phyloP scores from a whole-genome alignment of 2,113 vertebrate genomes.

The Pao palembangensis region DNA sequence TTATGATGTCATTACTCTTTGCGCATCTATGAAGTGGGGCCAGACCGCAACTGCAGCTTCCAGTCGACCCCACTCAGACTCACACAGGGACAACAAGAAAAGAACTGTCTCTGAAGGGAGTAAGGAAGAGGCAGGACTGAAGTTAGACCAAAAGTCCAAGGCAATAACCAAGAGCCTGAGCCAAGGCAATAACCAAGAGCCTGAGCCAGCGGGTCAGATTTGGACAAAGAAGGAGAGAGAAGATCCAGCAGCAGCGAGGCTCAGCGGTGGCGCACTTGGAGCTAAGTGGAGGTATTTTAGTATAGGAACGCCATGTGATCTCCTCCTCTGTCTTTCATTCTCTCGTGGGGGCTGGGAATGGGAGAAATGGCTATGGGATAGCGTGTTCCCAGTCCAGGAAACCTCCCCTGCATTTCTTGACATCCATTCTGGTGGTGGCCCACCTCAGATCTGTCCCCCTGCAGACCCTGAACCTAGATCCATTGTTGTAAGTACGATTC shows the following conservation, averaged over 20 bases:
- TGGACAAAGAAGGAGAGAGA: slow-evolving; percentile 20
- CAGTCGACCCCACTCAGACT: slow-evolving; percentile 34
- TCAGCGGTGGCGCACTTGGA: slow-evolving; percentile 11
- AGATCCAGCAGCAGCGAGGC: slow-evolving; percentile 13
- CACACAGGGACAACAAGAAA: slow-evolving; percentile 11
- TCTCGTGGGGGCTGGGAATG: slow-evolving; percentile 48
- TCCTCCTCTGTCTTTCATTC: slow-evolving; percentile 31
- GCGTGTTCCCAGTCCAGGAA: slow-evolving; percentile 73
- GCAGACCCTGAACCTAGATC: slow-evolving; percentile 6
- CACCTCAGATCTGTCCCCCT: slow-evolving; percentile 18
- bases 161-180: slow-evolving; percentile 15
- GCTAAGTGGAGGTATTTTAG: slow-evolving; percentile 57
- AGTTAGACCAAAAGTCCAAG: slow-evolving; percentile 25
- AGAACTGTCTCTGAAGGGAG: slow-evolving; percentile 9
- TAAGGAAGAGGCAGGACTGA: not conserved
- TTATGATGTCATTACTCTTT: slow-evolving; percentile 41
- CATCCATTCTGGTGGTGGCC: slow-evolving; percentile 34
- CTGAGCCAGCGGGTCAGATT: slow-evolving; percentile 10
- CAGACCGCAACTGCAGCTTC: slow-evolving; percentile 46
- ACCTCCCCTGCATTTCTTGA: slow-evolving; percentile 77
- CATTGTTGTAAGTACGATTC: slow-evolving; percentile 18
- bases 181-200: slow-evolving; percentile 21
- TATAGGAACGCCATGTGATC: slow-evolving; percentile 57
- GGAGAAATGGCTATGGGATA: slow-evolving; percentile 55
- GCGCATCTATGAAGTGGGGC: slow-evolving; percentile 34